These are phyloP conservation scores for Petromus typicus DNA, from an alignment of 2,113 vertebrate species.

Conservation along the genomic window DNA sequence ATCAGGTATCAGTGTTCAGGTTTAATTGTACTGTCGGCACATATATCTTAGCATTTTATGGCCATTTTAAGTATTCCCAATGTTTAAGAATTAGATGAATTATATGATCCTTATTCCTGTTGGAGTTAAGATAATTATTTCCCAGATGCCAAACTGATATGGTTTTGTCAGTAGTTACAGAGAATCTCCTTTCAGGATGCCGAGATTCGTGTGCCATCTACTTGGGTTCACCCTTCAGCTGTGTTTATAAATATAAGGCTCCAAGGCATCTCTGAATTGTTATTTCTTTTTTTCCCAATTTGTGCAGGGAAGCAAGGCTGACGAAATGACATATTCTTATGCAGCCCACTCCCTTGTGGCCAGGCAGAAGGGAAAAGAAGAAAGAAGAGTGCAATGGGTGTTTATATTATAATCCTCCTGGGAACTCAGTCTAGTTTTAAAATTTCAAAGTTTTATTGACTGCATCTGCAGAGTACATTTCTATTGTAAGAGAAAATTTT, in stretches of 20 bases:
- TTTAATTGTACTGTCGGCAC: too few species aligned
- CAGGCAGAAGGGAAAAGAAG: not conserved
- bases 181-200: not conserved
- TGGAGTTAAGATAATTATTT: not conserved
- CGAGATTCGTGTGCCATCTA: not conserved
- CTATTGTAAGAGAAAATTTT: slow-evolving; percentile 25
- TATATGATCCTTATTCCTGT: not conserved
- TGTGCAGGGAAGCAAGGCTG: slow-evolving; percentile 44
- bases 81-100: not conserved
- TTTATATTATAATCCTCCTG: slow-evolving; percentile 39
- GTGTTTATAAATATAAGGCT: not conserved
- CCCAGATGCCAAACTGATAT: not conserved
- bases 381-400: not conserved
- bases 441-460: slow-evolving; percentile 28
- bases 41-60: not conserved
- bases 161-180: not conserved
- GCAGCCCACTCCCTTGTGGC: slow-evolving; percentile 43
- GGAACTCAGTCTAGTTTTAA: slow-evolving; percentile 19
- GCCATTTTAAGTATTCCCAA: not conserved
- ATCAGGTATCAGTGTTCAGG: too few species aligned
- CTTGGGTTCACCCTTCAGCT: not conserved
- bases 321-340: slow-evolving; percentile 40
- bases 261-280: not conserved
- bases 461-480: slow-evolving; percentile 24
- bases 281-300: slow-evolving; percentile 22